Evolutionary conservation across 2,797 vertebrate genomes (phyloP).

Genomic region (Aldrovandia affinis): DNA sequence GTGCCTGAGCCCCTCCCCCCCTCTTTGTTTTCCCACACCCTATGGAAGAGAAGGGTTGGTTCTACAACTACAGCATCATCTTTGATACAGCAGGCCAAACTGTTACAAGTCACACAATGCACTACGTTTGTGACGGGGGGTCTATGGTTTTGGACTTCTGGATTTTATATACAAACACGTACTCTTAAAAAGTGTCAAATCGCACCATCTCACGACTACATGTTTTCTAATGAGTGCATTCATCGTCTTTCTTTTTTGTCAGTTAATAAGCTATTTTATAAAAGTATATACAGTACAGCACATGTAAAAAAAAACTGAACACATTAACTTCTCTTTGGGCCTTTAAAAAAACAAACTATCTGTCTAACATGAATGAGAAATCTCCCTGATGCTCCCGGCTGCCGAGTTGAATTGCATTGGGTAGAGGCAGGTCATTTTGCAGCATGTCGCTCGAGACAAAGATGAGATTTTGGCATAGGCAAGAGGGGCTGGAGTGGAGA

Average conservation of each 20-base stretch:
- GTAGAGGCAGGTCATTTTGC: background rate
- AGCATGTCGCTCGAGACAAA: background rate
- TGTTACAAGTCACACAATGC: slow-evolving; percentile 76
- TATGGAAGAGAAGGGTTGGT: slow-evolving; percentile 73
- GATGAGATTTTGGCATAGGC: background rate
- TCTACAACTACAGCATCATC: slow-evolving; percentile 65
- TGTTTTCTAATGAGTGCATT: slow-evolving; percentile 54
- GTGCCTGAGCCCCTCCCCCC: slow-evolving; percentile 85
- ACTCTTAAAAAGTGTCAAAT: slow-evolving; percentile 31
- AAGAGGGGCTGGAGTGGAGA: background rate
- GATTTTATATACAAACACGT: slow-evolving; percentile 53
- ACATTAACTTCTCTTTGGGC: background rate
- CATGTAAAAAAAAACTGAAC: slow-evolving; percentile 14
- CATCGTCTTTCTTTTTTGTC: slow-evolving; percentile 65
- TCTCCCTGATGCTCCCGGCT: background rate
- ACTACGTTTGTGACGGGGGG: slow-evolving; percentile 69
- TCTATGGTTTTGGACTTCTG: slow-evolving; percentile 48
- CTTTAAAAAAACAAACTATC: background rate
- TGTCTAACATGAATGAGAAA: background rate
- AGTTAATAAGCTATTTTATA: slow-evolving; percentile 84
- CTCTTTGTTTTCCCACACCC: slow-evolving; percentile 71
- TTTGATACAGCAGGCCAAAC: slow-evolving; percentile 81
- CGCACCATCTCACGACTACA: slow-evolving; percentile 66
- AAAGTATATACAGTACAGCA: slow-evolving; percentile 50
- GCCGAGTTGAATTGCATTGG: background rate